These are phyloP conservation scores for Tiphia femorata DNA, from an alignment of 2,888 invertebrate species.

Conservation along the genomic window DNA sequence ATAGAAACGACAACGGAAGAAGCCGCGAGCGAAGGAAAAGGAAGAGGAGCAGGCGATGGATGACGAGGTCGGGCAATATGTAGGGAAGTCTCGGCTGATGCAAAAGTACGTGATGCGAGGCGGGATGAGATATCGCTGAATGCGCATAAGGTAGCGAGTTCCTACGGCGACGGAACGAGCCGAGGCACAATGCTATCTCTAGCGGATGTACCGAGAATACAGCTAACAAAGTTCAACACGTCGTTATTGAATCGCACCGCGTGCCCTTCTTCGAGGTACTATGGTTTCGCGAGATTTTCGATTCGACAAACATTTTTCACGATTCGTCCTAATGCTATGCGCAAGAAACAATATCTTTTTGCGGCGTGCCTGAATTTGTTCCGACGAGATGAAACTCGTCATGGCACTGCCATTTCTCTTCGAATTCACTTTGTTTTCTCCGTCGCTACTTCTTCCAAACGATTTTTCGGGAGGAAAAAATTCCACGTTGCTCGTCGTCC, in stretches of 20 bases:
- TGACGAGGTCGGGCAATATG: not conserved
- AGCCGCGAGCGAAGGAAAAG: slow-evolving; percentile 1
- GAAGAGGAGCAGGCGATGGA: not conserved
- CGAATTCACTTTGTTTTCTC: too few relatives aligned
- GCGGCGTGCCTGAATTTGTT: not conserved
- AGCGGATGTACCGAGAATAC: not conserved
- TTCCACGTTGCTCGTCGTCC: not conserved
- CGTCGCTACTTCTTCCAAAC: too few relatives aligned
- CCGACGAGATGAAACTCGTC: too few relatives aligned
- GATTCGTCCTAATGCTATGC: not conserved
- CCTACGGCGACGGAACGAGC: not conserved
- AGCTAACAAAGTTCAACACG: too few relatives aligned
- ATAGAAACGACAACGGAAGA: not conserved
- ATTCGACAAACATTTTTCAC: not conserved
- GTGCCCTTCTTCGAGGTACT: too few relatives aligned
- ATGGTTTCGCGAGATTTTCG: not conserved
- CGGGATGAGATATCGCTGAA: slow-evolving; percentile 22
- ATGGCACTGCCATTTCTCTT: too few relatives aligned
- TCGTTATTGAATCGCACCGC: too few relatives aligned
- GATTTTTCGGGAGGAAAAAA: too few relatives aligned
- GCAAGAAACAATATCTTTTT: not conserved
- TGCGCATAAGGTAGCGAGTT: not conserved
- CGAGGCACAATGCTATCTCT: slow-evolving; percentile 3
- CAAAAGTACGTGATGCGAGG: too few relatives aligned
- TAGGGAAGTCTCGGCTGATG: too few relatives aligned